These are phyloP conservation scores for Vanacampus margaritifer DNA, from an alignment of 2,113 vertebrate species.

Conservation along the genomic window DNA sequence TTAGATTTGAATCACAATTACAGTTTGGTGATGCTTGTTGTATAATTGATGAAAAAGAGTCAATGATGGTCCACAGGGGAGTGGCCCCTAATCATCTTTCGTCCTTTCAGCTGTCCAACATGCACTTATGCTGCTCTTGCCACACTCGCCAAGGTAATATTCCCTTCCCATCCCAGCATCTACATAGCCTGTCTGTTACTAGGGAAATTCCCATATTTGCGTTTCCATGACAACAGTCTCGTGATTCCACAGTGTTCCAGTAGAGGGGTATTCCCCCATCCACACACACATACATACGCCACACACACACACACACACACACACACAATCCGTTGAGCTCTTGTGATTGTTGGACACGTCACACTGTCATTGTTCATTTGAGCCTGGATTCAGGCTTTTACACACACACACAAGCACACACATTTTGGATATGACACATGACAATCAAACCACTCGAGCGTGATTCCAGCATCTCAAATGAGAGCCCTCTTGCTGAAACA, in stretches of 20 bases:
- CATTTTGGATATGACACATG: background rate
- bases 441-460: constrained; percentile 17
- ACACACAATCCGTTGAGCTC: constrained; percentile 8
- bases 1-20: constrained; percentile 16
- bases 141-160: constrained; percentile 32
- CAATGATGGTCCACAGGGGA: constrained; percentile 11
- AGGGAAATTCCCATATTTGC: constrained; percentile 61
- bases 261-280: constrained; percentile 63
- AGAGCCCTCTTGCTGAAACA: constrained; percentile 12
- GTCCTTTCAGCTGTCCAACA: constrained; percentile 4
- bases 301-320: constrained; percentile 14
- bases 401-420: background rate
- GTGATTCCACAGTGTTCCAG: constrained; percentile 64
- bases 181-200: constrained; percentile 50
- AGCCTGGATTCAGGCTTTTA: constrained; percentile 15
- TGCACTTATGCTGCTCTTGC: constrained; percentile 11
- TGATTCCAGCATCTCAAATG: constrained; percentile 36
- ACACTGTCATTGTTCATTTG: constrained; percentile 36
- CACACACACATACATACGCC: constrained; percentile 2
- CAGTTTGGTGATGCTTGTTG: constrained; percentile 9
- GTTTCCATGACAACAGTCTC: constrained; percentile 62
- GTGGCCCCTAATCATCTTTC: background rate
- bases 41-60: constrained; percentile 23
- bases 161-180: constrained; percentile 48
- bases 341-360: constrained; percentile 28